Evolutionary conservation across 2,888 invertebrate species (phyloP).

Genomic region (Cephus spinipes): DNA sequence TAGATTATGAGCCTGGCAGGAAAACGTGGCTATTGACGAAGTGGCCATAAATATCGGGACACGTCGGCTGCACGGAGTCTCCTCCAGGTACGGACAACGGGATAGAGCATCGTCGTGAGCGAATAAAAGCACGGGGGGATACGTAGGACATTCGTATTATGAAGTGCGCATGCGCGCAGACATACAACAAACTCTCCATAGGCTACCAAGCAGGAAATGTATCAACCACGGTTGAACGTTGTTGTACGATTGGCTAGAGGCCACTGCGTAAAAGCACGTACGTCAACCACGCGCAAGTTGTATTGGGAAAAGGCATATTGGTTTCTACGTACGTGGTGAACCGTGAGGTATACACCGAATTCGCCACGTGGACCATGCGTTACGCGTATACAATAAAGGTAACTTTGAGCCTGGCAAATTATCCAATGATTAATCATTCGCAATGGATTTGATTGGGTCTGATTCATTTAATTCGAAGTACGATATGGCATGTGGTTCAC

Average conservation of each 20-base stretch:
- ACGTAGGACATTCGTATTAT: background rate
- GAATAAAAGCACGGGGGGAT: background rate
- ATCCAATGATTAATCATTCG: background rate
- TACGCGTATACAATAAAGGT: background rate
- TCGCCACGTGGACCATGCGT: background rate
- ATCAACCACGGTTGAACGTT: conserved; percentile 22
- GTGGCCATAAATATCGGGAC: conserved; percentile 33
- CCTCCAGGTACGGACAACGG: background rate
- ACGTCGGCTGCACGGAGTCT: background rate
- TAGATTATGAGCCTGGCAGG: conserved; percentile 11
- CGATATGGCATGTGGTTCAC: background rate
- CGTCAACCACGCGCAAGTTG: background rate
- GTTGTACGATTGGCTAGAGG: conserved; percentile 29
- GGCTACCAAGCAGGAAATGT: conserved; percentile 44
- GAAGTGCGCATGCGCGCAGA: background rate
- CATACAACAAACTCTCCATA: conserved; percentile 5
- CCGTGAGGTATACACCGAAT: background rate
- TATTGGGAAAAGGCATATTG: background rate
- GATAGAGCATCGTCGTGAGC: background rate
- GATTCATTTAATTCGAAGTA: background rate
- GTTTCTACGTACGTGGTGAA: background rate
- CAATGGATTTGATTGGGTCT: background rate
- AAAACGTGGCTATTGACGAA: conserved; percentile 37
- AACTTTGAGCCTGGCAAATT: background rate
- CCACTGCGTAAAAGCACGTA: background rate